Evolutionary conservation across 2,113 vertebrate genomes (phyloP), one percentile per base, ranked within the genome.

Genomic region (Leucoraja erinaceus): DNA sequence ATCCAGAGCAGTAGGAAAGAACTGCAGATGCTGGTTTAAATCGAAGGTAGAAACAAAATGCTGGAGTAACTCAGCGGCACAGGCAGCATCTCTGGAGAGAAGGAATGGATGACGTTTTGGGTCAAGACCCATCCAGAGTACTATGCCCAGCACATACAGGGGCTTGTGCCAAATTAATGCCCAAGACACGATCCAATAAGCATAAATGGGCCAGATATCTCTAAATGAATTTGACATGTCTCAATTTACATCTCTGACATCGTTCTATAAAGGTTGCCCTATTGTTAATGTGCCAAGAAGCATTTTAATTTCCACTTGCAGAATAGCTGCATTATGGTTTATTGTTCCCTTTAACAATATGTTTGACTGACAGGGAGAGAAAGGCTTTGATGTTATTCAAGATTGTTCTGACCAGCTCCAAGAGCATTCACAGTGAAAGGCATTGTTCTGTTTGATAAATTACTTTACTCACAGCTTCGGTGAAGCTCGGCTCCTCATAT

Each of bases 1-100:
- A 94, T 96, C 98, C 98, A 97, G 96, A 98, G 97, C 3, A 3
- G 38, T 3, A 47, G 38, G 38, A 47, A 47, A 47, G 38, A 47
- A 47, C 38, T 47, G 38, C 38, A 47, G 38, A 3, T 47, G 38
- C 38, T 47, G 38, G 38, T 47, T 47, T 47, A 47, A 47, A 47
- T 47, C 38, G 38, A 47, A 47, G 38, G 38, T 47, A 47, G 38
- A 47, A 47, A 47, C 38, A 47, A 47, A 47, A 47, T 47, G 38
- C 38, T 47, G 38, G 38, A 47, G 38, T 47, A 47, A 47, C 38
- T 47, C 38, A 47, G 38, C 38, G 38, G 38, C 1, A 47, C 38
- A 47, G 38, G 38, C 38, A 47, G 38, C 38, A 47, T 47, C 38
- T 47, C 38, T 47, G 38, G n/a, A n/a, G n/a, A n/a, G n/a, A n/a